Conservation (phyloP, 2,113 vertebrate genomes). For the Charadrius vociferus region DNA sequence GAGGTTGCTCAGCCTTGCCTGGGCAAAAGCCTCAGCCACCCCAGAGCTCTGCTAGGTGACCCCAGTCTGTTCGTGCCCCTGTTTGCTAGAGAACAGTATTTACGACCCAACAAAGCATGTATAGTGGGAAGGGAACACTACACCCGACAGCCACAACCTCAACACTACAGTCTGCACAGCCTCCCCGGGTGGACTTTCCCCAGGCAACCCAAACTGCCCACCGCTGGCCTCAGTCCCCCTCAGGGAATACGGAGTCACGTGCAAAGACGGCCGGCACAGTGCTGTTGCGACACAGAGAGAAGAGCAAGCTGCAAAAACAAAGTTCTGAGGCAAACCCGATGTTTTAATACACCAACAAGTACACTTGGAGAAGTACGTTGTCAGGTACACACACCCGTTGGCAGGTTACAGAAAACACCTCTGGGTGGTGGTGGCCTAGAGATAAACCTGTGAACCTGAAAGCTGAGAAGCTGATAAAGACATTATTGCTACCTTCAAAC, state of each 20-base stretch:
- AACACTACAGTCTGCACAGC: not conserved
- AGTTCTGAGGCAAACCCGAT: not conserved
- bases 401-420: not conserved
- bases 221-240: not conserved
- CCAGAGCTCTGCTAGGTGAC: not conserved
- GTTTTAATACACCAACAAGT: not conserved
- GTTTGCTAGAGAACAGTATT: not conserved
- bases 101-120: not conserved
- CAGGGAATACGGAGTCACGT: not conserved
- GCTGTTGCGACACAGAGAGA: not conserved
- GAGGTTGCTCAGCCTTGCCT: not conserved
- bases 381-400: not conserved
- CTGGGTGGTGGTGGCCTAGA: not conserved
- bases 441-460: not conserved
- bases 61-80: not conserved
- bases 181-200: not conserved
- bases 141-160: not conserved
- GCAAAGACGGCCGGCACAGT: not conserved
- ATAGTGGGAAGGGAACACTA: not conserved
- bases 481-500: not conserved
- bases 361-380: not conserved
- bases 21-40: not conserved
- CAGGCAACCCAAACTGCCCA: not conserved
- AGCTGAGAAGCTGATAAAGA: not conserved
- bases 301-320: not conserved